Percentiles rank a stretch among this genome's conserved stretches.
phyloP scores from a whole-genome alignment of 2,113 vertebrate genomes.

The Campylorhamphus procurvoides region DNA sequence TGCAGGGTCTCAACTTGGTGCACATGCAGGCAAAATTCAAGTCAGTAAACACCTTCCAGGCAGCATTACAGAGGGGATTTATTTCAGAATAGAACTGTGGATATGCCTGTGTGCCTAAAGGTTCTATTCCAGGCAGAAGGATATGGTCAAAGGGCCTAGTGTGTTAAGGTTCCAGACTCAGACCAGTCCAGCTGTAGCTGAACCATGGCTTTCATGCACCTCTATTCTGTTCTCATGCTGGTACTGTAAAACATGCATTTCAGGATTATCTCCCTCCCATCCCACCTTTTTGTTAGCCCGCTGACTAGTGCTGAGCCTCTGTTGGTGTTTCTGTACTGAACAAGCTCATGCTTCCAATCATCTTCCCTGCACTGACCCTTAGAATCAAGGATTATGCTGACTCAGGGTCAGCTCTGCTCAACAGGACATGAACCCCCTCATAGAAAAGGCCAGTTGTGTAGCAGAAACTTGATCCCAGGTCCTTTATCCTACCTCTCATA shows the following conservation, averaged over 20 bases:
- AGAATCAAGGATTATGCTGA: background rate
- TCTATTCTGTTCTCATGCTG: background rate
- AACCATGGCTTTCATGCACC: background rate
- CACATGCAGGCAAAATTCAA: background rate
- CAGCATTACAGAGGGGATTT: background rate
- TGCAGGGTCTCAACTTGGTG: background rate
- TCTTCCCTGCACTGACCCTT: background rate
- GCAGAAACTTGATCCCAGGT: background rate
- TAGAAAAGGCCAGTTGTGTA: fast-evolving
- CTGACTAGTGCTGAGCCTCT: background rate
- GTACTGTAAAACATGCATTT: fast-evolving
- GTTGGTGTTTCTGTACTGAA: background rate
- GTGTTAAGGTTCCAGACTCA: background rate
- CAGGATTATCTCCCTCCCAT: background rate
- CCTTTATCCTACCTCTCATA: background rate
- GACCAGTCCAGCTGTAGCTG: background rate
- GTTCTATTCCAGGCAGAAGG: background rate
- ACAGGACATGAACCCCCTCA: background rate
- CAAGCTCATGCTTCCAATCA: background rate
- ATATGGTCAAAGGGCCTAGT: background rate
- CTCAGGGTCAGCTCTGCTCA: background rate
- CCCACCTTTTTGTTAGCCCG: background rate
- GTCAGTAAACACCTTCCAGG: background rate
- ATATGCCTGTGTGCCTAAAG: background rate
- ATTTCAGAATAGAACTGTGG: background rate